Conservation (phyloP, 2,113 vertebrate genomes). For the Poeciliopsis prolifica region DNA sequence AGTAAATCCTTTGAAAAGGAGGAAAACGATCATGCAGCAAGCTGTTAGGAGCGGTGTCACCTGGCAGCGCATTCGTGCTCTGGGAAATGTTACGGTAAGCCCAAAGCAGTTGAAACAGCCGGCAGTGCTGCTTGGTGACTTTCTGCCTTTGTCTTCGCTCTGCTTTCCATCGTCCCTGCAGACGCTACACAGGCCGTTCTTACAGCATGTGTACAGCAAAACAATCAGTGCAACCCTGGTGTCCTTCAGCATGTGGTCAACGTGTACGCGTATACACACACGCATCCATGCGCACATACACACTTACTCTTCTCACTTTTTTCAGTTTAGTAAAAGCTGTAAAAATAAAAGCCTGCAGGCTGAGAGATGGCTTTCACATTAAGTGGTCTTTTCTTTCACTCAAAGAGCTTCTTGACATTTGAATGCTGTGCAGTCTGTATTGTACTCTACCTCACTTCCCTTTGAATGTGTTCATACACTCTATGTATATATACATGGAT, state of each 20-base stretch:
- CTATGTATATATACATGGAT: background rate
- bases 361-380: slow-evolving; percentile 44
- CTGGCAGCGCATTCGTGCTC: slow-evolving; percentile 63
- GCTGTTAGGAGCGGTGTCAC: slow-evolving; percentile 58
- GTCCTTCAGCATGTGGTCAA: slow-evolving; percentile 49
- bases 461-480: slow-evolving; percentile 16
- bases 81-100: slow-evolving; percentile 66
- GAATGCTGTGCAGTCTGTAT: slow-evolving; percentile 8
- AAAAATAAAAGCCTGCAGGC: slow-evolving; percentile 19
- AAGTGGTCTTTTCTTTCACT: slow-evolving; percentile 41
- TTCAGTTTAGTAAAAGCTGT: slow-evolving; percentile 32
- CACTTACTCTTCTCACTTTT: slow-evolving; percentile 13
- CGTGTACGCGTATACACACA: slow-evolving; percentile 6
- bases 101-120: slow-evolving; percentile 63
- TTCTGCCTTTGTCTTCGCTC: slow-evolving; percentile 51
- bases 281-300: background rate
- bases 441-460: slow-evolving; percentile 14
- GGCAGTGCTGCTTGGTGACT: slow-evolving; percentile 59
- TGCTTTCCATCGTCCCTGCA: slow-evolving; percentile 44
- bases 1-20: slow-evolving; percentile 14
- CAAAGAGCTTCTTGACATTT: slow-evolving; percentile 60
- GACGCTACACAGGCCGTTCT: slow-evolving; percentile 50
- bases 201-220: slow-evolving; percentile 59
- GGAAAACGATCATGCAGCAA: slow-evolving; percentile 17
- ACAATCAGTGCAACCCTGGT: slow-evolving; percentile 42